Evolutionary conservation across 2,888 invertebrate genomes (phyloP).

Genomic region (Loripinus fragilis): DNA sequence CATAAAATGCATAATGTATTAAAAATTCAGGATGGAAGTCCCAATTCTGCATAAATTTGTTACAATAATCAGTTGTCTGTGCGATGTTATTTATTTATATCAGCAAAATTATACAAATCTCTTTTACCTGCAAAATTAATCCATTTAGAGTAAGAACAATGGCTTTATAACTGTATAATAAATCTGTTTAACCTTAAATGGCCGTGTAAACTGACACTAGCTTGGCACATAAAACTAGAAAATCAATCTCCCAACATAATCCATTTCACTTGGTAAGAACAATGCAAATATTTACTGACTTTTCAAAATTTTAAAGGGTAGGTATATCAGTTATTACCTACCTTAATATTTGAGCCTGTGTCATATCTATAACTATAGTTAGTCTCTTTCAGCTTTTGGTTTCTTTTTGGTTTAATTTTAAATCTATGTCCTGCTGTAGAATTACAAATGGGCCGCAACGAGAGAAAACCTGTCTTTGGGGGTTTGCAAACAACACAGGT

Average conservation of each 20-base stretch:
- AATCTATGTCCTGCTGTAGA: too few relatives aligned
- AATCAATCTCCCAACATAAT: slow-evolving; percentile 12
- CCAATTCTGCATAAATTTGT: too few relatives aligned
- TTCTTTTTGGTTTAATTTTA: too few relatives aligned
- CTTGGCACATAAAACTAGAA: slow-evolving; percentile 1
- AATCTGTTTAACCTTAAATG: slow-evolving; percentile 17
- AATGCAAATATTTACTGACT: slow-evolving; percentile 30
- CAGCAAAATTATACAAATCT: too few relatives aligned
- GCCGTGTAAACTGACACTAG: background rate
- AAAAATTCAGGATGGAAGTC: too few relatives aligned
- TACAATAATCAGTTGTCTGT: background rate
- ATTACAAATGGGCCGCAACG: too few relatives aligned
- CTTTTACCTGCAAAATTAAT: background rate
- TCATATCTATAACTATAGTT: background rate
- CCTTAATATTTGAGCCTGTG: too few relatives aligned
- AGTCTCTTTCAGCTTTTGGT: background rate
- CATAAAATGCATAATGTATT: too few relatives aligned
- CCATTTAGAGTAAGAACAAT: slow-evolving; percentile 4
- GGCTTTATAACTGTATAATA: background rate
- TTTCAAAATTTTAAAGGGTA: background rate
- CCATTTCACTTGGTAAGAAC: slow-evolving; percentile 35
- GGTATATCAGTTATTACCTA: background rate
- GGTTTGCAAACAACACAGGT: too few relatives aligned
- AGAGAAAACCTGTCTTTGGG: too few relatives aligned
- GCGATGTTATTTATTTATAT: background rate